Base-by-base conservation (phyloP, 2,888 invertebrate species). In the Tachystola acroxantha region DNA sequence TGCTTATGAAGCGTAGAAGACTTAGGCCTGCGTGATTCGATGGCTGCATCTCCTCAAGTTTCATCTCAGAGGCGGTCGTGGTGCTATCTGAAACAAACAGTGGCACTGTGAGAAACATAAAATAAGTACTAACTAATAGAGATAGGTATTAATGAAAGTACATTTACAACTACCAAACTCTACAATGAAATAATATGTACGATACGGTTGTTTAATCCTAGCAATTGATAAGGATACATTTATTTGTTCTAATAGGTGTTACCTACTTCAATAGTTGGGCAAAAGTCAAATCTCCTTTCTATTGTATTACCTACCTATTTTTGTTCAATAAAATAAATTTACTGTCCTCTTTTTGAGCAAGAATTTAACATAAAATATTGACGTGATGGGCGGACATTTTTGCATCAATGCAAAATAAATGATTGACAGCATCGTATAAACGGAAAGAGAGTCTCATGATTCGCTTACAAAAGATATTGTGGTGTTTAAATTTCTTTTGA, bases 1-100 rank as follows among this genome's bases (percentile, higher is more conserved):
- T 65, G n/a, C 70, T 73, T 37, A 34, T 46, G 39, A 27, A 42
- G 57, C 50, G 67, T 62, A 59, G 76, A 82, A 82, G 81, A 69
- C 76, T 74, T 74, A 79, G 65, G 64, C 66, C 71, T 79, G 80
- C 80, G 76, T 78, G 79, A 81, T 80, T 75, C 69, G 62, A 63
- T 78, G 66, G 60, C 58, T 73, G 69, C 72, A 64, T 52, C 72
- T 74, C 53, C 80, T 85, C 68, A 65, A 51, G 62, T 85, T 84
- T 63, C 84, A 72, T 68, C 79, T 79, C 77, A 74, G 74, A 77
- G 82, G 84, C 80, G 84, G 84, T 84, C 81, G 77, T 41, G 40
- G 51, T 54, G 51, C 53, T 55, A 61, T 61, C 45, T 60, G 53
- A 64, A 68, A 70, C 66, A 64, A 66, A 63, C 62, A 42, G 34